phyloP scores from a whole-genome alignment of 2,113 vertebrate species.

The Ageneiosus marmoratus region DNA sequence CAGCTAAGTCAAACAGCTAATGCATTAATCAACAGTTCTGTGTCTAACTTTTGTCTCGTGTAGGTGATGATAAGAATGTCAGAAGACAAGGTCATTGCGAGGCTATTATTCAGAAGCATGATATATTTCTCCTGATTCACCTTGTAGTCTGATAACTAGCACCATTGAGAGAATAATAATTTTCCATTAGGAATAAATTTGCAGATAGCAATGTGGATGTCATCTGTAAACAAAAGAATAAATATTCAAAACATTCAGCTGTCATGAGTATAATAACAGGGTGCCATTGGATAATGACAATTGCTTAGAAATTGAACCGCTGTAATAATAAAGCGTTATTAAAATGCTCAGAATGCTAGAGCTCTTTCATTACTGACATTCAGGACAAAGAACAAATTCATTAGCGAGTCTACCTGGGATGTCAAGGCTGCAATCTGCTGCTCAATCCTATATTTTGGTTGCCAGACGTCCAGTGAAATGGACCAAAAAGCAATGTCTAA shows the following conservation, averaged over 20 bases:
- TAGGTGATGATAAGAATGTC: slow-evolving; percentile 10
- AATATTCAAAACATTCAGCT: neutral
- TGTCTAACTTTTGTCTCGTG: neutral
- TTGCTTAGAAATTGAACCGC: neutral
- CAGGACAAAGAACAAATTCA: neutral
- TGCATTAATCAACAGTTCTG: neutral
- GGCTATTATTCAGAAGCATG: slow-evolving; percentile 15
- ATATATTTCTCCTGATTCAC: slow-evolving; percentile 20
- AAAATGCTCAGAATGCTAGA: neutral
- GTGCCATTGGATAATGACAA: neutral
- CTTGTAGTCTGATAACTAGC: slow-evolving; percentile 13
- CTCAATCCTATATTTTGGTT: neutral
- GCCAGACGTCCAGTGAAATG: neutral
- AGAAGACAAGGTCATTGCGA: slow-evolving; percentile 9
- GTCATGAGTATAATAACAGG: neutral
- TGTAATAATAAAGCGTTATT: neutral
- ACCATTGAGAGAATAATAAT: slow-evolving; percentile 16
- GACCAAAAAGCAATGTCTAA: neutral
- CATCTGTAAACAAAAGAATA: slow-evolving; percentile 12
- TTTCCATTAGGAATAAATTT: slow-evolving; percentile 23
- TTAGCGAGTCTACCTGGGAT: neutral
- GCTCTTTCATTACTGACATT: neutral
- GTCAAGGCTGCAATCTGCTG: neutral
- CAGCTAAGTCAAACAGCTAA: neutral
- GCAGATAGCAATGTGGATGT: slow-evolving; percentile 5